phyloP scores from a whole-genome alignment of 1,140 invertebrate species.

The Palaemon carinicauda region DNA sequence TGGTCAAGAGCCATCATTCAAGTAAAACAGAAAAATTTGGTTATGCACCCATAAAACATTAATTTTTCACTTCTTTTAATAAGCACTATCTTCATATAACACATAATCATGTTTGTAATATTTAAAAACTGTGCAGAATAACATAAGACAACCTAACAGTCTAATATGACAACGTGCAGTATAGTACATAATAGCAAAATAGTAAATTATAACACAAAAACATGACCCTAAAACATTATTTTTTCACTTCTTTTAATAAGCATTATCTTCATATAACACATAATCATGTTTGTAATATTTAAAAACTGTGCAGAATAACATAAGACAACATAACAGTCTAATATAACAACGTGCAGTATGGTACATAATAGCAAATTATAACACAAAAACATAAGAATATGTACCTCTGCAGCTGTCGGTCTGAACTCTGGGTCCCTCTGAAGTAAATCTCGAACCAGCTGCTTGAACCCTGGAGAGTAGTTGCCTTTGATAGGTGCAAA shows the following conservation, averaged over 20 bases:
- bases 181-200: neutral
- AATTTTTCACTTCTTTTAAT: too few relatives aligned
- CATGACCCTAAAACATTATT: too few relatives aligned
- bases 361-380: neutral
- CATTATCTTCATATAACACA: too few relatives aligned
- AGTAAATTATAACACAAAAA: too few relatives aligned
- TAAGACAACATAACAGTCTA: neutral
- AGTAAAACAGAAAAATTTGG: too few relatives aligned
- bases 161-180: neutral
- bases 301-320: neutral
- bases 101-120: too few relatives aligned
- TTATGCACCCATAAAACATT: too few relatives aligned
- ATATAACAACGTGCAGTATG: neutral
- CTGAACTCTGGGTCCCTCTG: slow-evolving; percentile 73
- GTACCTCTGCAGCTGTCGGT: slow-evolving; percentile 71
- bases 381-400: slow-evolving; percentile 62
- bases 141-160: neutral
- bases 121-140: neutral
- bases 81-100: too few relatives aligned
- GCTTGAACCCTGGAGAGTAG: slow-evolving; percentile 74
- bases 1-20: too few relatives aligned
- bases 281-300: too few relatives aligned
- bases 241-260: too few relatives aligned
- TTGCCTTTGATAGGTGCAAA: slow-evolving; percentile 71
- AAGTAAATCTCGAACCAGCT: slow-evolving; percentile 72